These are phyloP conservation scores for Emydocephalus ijimae DNA, from an alignment of 2,113 vertebrate species.

Conservation along the genomic window DNA sequence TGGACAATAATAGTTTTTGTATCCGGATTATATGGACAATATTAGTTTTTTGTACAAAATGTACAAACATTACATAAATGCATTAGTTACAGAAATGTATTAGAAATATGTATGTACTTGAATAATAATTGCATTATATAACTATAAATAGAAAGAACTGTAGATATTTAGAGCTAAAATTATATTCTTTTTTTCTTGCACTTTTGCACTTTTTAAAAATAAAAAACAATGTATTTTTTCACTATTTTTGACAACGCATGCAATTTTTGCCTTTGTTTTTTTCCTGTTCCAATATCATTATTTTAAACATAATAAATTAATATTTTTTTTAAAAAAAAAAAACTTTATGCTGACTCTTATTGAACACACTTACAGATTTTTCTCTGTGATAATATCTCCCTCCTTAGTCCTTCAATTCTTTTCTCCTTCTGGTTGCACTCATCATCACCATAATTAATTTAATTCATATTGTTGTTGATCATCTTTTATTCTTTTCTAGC, in stretches of 20 bases:
- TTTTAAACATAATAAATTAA: too few relatives aligned
- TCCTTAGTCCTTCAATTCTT: neutral
- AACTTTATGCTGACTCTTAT: neutral
- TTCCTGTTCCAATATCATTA: too few relatives aligned
- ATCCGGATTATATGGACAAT: neutral
- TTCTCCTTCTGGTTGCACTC: neutral
- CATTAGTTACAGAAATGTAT: too few relatives aligned
- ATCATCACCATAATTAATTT: neutral
- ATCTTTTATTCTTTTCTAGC: neutral
- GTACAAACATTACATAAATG: too few relatives aligned
- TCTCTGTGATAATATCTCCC: neutral
- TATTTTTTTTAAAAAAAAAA: too few relatives aligned
- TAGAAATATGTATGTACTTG: neutral
- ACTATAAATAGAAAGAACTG: neutral
- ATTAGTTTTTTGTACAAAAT: too few relatives aligned
- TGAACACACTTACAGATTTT: neutral
- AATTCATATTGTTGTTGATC: neutral
- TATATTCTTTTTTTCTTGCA: neutral
- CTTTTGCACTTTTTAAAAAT: neutral
- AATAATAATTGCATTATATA: neutral
- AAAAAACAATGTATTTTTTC: too few relatives aligned
- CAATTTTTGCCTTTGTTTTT: too few relatives aligned
- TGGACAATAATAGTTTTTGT: neutral
- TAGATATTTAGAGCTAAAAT: neutral
- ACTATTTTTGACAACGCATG: too few relatives aligned